A percentile compares a stretch with the other conserved stretches of the same genome.
Evolutionary conservation across 2,113 vertebrate species (phyloP).

Genomic region (Spizaetus ornatus): DNA sequence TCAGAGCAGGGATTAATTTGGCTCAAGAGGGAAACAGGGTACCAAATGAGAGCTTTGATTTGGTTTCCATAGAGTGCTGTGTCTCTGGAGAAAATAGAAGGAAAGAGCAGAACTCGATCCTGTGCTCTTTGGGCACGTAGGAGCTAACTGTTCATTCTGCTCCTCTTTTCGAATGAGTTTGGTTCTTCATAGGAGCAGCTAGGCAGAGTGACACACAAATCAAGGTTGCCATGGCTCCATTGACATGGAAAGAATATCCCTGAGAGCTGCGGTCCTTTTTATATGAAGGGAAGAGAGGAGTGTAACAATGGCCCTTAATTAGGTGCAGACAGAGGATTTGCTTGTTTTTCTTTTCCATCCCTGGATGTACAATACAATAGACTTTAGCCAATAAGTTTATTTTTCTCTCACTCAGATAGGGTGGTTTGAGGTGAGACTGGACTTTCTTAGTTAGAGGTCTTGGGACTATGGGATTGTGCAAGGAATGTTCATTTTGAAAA

Average conservation of each 20-base stretch:
- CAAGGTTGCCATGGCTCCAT: not conserved
- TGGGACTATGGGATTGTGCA: not conserved
- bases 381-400: not conserved
- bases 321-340: not conserved
- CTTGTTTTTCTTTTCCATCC: not conserved
- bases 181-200: not conserved
- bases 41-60: not conserved
- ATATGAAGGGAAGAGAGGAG: not conserved
- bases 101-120: not conserved
- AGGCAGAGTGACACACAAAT: not conserved
- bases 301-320: not conserved
- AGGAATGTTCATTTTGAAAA: not conserved
- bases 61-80: not conserved
- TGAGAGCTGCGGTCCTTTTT: not conserved
- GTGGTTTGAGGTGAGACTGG: not conserved
- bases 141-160: not conserved
- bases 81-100: not conserved
- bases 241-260: not conserved
- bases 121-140: fast-evolving
- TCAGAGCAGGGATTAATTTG: not conserved
- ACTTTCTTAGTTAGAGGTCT: not conserved
- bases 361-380: not conserved
- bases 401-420: not conserved
- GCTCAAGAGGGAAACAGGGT: not conserved
- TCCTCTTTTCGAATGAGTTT: not conserved